Evolutionary conservation across 2,797 vertebrate species (phyloP), one percentile per base, ranked within the genome.

Genomic region (Rachycentron canadum): DNA sequence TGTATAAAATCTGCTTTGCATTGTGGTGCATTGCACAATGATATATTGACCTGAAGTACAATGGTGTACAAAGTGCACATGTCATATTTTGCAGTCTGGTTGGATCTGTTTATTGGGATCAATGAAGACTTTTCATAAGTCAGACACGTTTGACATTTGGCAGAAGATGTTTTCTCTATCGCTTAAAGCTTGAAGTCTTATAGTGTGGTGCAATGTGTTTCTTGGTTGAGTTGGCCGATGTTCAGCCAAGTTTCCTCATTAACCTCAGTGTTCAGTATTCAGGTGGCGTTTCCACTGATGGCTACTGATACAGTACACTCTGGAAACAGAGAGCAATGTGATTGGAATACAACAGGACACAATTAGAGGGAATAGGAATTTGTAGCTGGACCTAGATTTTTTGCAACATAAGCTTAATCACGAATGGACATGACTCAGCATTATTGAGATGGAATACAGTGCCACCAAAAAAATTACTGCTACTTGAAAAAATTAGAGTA

Each of bases 251-350:
- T 85, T 78, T 53, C 38, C 70, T 84, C 40, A 73, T 90, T 87
- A 84, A 78, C 79, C 58, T 40, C 77, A 16, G 62, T 64, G 77
- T 67, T 92, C 64, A 85, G 87, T 81, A 89, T 91, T 91, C 91
- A 89, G 83, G 34, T 0, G 0, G 58, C 5, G 23, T 84, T 66
- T 52, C 50, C 74, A 50, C 34, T 69, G 58, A 86, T 84, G 78
- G 79, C 62, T 5, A 11, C 53, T 58, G 69, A 80, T 63, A 66
- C 73, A 69, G 73, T 69, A 26, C 56, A n/a, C 41, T 69, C 69
- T 38, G 58, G 71, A 41, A 17, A 71, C 43, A 40, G 60, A 26
- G 30, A 53, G 64, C 66, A 49, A 68, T 82, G 81, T 45, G 84
- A 83, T 26, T 66, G 70, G 82, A 79, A 73, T 58, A 78, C 17